Base-by-base conservation (phyloP, 2,888 invertebrate genomes). In the Lasioglossum marginatum region DNA sequence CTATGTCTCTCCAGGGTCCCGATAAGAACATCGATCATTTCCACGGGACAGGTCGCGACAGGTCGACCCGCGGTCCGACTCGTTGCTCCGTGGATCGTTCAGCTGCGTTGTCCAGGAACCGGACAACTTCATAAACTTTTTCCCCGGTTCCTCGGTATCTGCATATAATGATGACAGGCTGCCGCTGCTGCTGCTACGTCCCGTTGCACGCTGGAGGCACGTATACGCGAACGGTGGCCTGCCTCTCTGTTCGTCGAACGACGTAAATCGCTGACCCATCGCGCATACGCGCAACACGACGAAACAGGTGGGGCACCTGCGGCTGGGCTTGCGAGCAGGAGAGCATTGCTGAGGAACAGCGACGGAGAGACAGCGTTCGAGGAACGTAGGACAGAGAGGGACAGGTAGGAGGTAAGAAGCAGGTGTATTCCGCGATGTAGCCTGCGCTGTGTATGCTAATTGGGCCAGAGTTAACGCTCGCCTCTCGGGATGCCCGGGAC, bases 251-350 rank as follows among this genome's bases (percentile, higher is more conserved):
- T 79, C 77, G 79, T 83, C 85, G 84, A 83, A 86, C 72, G 83
- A 88, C 91, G 88, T 91, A 91, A 91, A 91, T 91, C 91, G 91
- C 84, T 78, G 88, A 82, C 81, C 81, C 85, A 77, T 82, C 83
- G 82, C 84, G 75, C 45, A 79, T 89, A 89, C 85, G 85, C 83
- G 83, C 77, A 57, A 57, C 90, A 77, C 80, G 87, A 86, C 83
- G 93, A 92, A 95, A 94, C 95, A 94, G 95, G 95, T 94, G 95
- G 92, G 92, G 93, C 94, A 95, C 94, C 94, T 94, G 95, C 94
- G 89, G 91, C 91, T 89, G 92, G 60, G 88, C 79, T 76, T 71
- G 76, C 14, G 86, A 86, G 68, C 52, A 40, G 71, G 40, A 31
- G 48, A 77, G 16, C 31, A 23, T 68, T 43, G 16, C 45, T 12